Conservation (phyloP, 1,140 invertebrate species). For the Aphaenogaster rudis region DNA sequence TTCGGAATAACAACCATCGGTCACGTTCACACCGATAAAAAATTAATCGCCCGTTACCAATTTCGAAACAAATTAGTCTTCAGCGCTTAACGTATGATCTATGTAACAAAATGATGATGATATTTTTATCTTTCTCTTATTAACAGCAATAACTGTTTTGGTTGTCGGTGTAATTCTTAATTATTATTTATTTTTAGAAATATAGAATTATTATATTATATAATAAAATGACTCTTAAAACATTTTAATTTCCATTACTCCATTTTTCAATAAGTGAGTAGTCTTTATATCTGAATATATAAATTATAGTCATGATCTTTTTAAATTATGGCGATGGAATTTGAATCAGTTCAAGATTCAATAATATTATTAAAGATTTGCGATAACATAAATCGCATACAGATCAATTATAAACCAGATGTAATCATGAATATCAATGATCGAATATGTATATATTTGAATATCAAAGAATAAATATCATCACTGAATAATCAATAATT, state of each 20-base stretch:
- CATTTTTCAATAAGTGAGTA: not conserved
- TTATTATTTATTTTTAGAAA: not conserved
- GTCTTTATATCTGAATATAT: no score
- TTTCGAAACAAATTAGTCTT: not conserved
- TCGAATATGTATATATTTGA: conserved; percentile 3
- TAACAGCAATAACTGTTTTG: not conserved
- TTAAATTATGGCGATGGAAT: not conserved
- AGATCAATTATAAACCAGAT: not conserved
- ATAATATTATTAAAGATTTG: not conserved
- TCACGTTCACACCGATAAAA: not conserved
- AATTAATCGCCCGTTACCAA: not conserved
- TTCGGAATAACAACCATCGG: conserved; percentile 18
- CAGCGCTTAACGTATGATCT: not conserved
- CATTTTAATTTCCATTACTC: not conserved
- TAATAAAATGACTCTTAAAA: not conserved
- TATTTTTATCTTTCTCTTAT: not conserved
- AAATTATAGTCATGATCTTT: not conserved
- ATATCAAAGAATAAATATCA: conserved; percentile 17
- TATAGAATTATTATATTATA: not conserved
- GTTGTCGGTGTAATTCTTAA: not conserved
- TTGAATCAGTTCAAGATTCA: not conserved
- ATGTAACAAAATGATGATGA: not conserved
- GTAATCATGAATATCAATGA: not conserved
- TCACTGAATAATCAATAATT: not conserved
- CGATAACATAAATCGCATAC: not conserved